These are phyloP conservation scores for Phenacoccus solenopsis DNA, from an alignment of 1,140 invertebrate species.

Conservation along the genomic window DNA sequence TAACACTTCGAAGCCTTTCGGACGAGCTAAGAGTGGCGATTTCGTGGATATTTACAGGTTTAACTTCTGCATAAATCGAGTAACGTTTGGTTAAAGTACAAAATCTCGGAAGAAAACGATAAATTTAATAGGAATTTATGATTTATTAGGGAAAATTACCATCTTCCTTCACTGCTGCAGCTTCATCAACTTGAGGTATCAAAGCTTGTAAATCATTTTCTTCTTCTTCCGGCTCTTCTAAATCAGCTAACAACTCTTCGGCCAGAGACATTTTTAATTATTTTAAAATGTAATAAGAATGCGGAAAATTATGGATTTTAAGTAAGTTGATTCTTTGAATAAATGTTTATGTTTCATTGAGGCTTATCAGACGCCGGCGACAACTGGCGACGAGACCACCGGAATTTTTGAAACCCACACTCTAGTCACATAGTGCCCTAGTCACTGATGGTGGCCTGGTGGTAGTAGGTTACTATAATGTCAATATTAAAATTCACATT, in stretches of 20 bases:
- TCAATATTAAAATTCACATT: too few species aligned
- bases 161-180: not conserved
- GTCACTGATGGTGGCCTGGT: too few species aligned
- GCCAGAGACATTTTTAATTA: slow-evolving; percentile 86
- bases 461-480: too few species aligned
- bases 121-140: not conserved
- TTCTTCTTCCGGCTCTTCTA: slow-evolving; percentile 77
- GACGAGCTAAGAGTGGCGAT: slow-evolving; percentile 78
- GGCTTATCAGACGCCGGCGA: too few species aligned
- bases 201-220: slow-evolving; percentile 35
- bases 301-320: too few species aligned
- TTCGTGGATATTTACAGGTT: slow-evolving; percentile 57
- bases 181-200: not conserved
- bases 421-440: too few species aligned
- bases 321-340: too few species aligned
- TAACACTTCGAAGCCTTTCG: slow-evolving; percentile 52
- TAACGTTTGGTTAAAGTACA: not conserved
- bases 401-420: too few species aligned
- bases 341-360: too few species aligned
- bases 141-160: slow-evolving; percentile 8
- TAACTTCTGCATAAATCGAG: slow-evolving; percentile 34
- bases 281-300: too few species aligned
- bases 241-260: slow-evolving; percentile 86
- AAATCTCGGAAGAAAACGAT: slow-evolving; percentile 6
- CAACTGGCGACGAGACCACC: too few species aligned